phyloP scores from a whole-genome alignment of 2,797 vertebrate genomes.

The Microctenopoma lineatum region DNA sequence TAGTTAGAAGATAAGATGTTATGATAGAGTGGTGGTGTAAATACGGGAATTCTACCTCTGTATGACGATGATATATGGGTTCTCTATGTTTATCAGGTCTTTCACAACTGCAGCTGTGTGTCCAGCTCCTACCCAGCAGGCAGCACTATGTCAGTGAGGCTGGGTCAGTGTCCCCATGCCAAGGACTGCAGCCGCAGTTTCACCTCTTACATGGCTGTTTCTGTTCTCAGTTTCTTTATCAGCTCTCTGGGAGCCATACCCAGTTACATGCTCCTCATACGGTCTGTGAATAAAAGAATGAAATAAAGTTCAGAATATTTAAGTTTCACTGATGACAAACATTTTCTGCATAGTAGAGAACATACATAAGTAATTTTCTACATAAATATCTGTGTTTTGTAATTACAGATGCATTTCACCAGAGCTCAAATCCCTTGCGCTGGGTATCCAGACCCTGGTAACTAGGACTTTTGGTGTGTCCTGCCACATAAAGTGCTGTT shows the following conservation, averaged over 20 bases:
- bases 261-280: slow-evolving; percentile 93
- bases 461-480: slow-evolving; percentile 87
- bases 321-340: not conserved
- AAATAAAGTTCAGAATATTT: not conserved
- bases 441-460: slow-evolving; percentile 85
- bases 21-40: no score
- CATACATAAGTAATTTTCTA: no score
- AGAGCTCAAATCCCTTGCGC: slow-evolving; percentile 90
- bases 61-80: no score
- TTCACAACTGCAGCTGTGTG: slow-evolving; percentile 92
- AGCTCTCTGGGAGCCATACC: slow-evolving; percentile 90
- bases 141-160: slow-evolving; percentile 84
- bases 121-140: slow-evolving; percentile 74
- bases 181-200: slow-evolving; percentile 86
- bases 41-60: not conserved
- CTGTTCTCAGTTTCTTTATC: slow-evolving; percentile 88
- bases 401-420: slow-evolving; percentile 86
- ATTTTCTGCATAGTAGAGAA: not conserved
- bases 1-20: no score
- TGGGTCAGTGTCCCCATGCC: slow-evolving; percentile 87
- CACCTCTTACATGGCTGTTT: slow-evolving; percentile 89
- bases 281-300: slow-evolving; percentile 74
- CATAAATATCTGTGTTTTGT: slow-evolving; percentile 1
- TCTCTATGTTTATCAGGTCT: slow-evolving; percentile 80
- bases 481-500: not conserved